Evolutionary conservation across 2,797 vertebrate species (phyloP).

Genomic region (Epinephelus malabaricus): DNA sequence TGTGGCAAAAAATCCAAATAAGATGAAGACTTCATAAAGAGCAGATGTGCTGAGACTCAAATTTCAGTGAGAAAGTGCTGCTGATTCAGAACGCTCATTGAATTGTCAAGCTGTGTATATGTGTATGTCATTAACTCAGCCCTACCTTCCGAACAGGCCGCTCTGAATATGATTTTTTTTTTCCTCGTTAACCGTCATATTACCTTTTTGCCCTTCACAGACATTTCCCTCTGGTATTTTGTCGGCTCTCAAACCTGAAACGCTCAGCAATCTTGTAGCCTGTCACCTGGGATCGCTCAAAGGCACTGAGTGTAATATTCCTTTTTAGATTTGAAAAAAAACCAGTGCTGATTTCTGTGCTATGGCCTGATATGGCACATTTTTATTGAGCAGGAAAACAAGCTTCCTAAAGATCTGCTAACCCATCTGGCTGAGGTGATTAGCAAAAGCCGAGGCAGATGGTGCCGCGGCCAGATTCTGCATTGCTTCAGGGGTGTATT

Average conservation of each 20-base stretch:
- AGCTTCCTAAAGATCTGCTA: constrained; percentile 68
- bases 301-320: constrained; percentile 21
- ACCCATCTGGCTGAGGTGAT: constrained; percentile 84
- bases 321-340: constrained; percentile 1
- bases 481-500: constrained; percentile 71
- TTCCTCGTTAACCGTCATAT: constrained; percentile 10
- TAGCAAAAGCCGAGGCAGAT: constrained; percentile 82
- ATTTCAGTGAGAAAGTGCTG: constrained; percentile 47
- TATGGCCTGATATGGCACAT: constrained; percentile 29
- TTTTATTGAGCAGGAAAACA: constrained; percentile 65
- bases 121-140: constrained; percentile 32
- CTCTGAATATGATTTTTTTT: constrained; percentile 26
- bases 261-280: constrained; percentile 31
- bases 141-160: constrained; percentile 5
- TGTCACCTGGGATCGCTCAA: constrained; percentile 26
- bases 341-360: constrained; percentile 9
- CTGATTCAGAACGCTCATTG: constrained; percentile 52
- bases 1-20: constrained; percentile 46
- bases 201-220: constrained; percentile 46
- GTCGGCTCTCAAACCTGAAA: constrained; percentile 35
- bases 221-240: constrained; percentile 41
- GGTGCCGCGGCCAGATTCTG: constrained; percentile 68
- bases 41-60: constrained; percentile 62
- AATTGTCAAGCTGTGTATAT: constrained; percentile 39
- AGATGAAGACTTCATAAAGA: constrained; percentile 52